These are phyloP conservation scores for Phyllotreta striolata DNA, from an alignment of 2,888 invertebrate genomes.

Conservation along the genomic window DNA sequence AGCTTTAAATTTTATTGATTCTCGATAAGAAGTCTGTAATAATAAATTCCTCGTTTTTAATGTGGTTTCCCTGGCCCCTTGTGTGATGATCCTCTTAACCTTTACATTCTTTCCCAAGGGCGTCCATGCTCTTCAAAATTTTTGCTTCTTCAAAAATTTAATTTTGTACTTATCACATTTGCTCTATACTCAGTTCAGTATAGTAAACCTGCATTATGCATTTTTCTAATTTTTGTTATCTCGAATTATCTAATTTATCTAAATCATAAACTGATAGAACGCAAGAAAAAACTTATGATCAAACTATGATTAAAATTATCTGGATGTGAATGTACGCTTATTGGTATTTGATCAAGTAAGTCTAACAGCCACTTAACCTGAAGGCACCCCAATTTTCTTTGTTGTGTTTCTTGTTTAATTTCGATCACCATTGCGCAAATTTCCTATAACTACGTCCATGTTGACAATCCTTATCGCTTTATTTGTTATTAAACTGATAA, in stretches of 20 bases:
- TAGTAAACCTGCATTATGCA: too few species aligned
- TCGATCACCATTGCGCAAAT: constrained; percentile 1
- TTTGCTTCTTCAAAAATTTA: too few species aligned
- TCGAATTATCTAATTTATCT: too few species aligned
- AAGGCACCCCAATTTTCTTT: background rate
- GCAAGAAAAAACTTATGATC: too few species aligned
- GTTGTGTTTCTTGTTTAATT: constrained; percentile 3
- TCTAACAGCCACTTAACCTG: too few species aligned
- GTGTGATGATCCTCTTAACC: constrained; percentile 17
- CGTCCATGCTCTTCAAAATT: background rate
- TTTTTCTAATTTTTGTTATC: too few species aligned
- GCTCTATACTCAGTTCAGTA: too few species aligned
- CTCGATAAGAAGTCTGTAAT: constrained; percentile 18
- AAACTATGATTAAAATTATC: too few species aligned
- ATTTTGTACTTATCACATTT: background rate
- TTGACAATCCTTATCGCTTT: constrained; percentile 3
- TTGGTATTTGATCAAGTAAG: too few species aligned
- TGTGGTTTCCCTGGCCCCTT: constrained; percentile 4
- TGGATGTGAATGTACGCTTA: too few species aligned
- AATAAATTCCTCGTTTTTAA: constrained; percentile 11
- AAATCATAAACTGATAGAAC: too few species aligned
- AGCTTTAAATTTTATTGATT: constrained; percentile 13
- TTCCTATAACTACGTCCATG: background rate
- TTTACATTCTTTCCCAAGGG: background rate
- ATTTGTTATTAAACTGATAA: too few species aligned